Base-by-base conservation (phyloP, 2,888 invertebrate genomes). In the Microctonus brassicae region DNA sequence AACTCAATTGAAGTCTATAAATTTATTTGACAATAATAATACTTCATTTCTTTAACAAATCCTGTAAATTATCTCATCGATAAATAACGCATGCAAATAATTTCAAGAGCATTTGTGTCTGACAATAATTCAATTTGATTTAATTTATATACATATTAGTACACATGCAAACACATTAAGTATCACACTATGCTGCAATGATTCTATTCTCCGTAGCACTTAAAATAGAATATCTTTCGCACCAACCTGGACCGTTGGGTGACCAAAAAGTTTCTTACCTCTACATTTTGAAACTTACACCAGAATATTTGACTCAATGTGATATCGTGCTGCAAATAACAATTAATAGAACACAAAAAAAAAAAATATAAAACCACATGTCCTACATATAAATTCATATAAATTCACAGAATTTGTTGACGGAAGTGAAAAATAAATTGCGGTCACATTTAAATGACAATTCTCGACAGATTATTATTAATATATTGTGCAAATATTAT, bases 161-260 rank as follows among this genome's bases (percentile, higher is more conserved):
- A 47, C 20, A 47, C 0, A 4, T 47, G 47, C n/a, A n/a, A 17
- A 7, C 20, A n/a, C 7, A 17, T 47, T 29, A 3, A 13, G 42
- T 6, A 6, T 3, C 42, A 10, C 13, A 26, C 39, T 53, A 55
- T 52, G 62, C 52, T 72, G 62, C 29, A 63, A 69, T 66, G 69
- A 73, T 70, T 73, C 70, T 70, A 75, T 73, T 73, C 69, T 70
- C 68, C 73, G 73, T 70, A 64, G 69, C 62, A 74, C 76, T 75
- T 47, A 75, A 76, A 72, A 75, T 76, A 76, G 76, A 76, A 63
- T 75, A 69, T 69, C 67, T 65, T 70, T 73, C 76, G 61, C 65
- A n/a, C 63, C 26, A 62, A 65, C 61, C 63, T 66, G 63, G 66
- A 69, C 72, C 60, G 55, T 26, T 60, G 10, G 11, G 55, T 55